phyloP scores from a whole-genome alignment of 2,797 vertebrate species.

The Holocentrus rufus region DNA sequence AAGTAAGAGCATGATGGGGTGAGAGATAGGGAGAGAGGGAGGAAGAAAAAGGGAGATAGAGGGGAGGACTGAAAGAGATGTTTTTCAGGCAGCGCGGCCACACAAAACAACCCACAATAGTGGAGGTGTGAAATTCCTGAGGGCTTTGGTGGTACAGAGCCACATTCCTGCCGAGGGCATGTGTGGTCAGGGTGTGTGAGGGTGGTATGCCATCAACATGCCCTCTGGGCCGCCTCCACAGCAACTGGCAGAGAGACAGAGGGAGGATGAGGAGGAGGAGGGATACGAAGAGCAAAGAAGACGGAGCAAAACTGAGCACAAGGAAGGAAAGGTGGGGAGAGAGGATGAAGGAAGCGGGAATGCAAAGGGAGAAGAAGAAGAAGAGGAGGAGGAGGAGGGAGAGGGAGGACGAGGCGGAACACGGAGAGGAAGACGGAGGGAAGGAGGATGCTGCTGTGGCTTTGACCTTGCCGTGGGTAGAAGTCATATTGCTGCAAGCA shows the following conservation, averaged over 20 bases:
- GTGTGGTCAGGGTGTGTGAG: slow-evolving; percentile 68
- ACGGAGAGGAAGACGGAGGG: background rate
- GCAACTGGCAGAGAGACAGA: slow-evolving; percentile 40
- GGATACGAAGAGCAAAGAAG: background rate
- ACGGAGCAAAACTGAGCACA: background rate
- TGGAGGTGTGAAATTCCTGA: slow-evolving; percentile 77
- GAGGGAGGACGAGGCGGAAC: too few species aligned
- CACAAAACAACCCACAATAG: slow-evolving; percentile 56
- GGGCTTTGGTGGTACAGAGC: slow-evolving; percentile 64
- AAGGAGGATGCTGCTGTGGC: background rate
- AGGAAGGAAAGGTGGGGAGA: too few species aligned
- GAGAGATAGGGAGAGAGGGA: background rate
- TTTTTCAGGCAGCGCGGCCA: slow-evolving; percentile 51
- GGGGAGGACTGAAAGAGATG: slow-evolving; percentile 28
- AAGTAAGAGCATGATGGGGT: background rate
- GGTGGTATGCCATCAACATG: slow-evolving; percentile 57
- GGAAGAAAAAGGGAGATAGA: background rate
- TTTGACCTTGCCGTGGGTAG: background rate
- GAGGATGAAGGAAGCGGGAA: too few species aligned
- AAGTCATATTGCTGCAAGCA: background rate
- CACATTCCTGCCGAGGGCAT: slow-evolving; percentile 76
- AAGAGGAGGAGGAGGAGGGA: too few species aligned
- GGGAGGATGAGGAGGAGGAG: background rate
- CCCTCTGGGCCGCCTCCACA: slow-evolving; percentile 60
- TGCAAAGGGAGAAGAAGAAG: too few species aligned